phyloP scores from a whole-genome alignment of 2,113 vertebrate genomes.

The Chrysemys picta region DNA sequence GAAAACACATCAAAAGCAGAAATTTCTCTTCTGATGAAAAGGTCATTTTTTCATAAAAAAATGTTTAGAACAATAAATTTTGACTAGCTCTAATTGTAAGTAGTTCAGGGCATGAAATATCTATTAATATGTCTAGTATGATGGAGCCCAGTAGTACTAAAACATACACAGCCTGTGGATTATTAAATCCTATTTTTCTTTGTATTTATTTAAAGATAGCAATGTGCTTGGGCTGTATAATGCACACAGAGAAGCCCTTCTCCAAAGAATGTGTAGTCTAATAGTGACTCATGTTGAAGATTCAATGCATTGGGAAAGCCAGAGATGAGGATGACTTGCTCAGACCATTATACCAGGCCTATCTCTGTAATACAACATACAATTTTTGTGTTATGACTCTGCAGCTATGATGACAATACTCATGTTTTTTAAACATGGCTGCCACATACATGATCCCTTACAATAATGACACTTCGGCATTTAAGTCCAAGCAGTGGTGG shows the following conservation, averaged over 20 bases:
- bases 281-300: background rate
- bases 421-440: background rate
- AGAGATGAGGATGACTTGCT: background rate
- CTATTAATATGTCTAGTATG: background rate
- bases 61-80: background rate
- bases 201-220: background rate
- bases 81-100: background rate
- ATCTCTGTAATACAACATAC: background rate
- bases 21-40: background rate
- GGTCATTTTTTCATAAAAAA: background rate
- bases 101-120: background rate
- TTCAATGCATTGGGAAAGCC: background rate
- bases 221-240: background rate
- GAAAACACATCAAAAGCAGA: background rate
- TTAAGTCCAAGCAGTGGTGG: background rate
- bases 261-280: background rate
- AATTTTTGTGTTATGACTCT: background rate
- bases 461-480: background rate
- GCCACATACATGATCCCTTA: background rate
- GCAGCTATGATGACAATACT: background rate
- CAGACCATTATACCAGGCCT: background rate
- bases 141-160: background rate
- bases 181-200: background rate
- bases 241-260: background rate
- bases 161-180: background rate